A percentile compares a stretch with the other conserved stretches of the same genome.
These are phyloP conservation scores for Criorhina ranunculi DNA, from an alignment of 2,888 invertebrate genomes.

Conservation along the genomic window DNA sequence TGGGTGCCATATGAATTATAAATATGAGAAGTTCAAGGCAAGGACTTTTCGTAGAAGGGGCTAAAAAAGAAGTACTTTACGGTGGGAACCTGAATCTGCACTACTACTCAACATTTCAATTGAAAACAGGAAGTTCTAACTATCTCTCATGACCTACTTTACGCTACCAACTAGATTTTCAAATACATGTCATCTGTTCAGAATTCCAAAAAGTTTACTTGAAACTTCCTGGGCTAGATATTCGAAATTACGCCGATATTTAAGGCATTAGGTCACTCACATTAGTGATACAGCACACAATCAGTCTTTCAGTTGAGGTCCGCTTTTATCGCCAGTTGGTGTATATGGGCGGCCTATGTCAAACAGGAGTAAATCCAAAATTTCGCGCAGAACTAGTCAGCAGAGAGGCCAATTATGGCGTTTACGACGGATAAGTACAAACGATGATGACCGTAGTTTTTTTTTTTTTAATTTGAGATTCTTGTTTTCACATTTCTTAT, in stretches of 20 bases:
- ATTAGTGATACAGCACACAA: constrained; percentile 31
- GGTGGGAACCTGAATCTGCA: too few species aligned
- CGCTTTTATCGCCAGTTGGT: constrained; percentile 11
- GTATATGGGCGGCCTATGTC: neutral
- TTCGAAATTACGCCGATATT: neutral
- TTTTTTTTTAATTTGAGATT: constrained; percentile 44
- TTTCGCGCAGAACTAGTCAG: constrained; percentile 47
- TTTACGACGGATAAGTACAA: constrained; percentile 16
- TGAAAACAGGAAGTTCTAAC: too few species aligned
- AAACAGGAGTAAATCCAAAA: constrained; percentile 31
- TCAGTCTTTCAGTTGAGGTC: constrained; percentile 27
- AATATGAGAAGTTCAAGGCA: constrained; percentile 40
- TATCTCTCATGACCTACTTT: too few species aligned
- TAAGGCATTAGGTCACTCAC: constrained; percentile 39
- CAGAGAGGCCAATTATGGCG: constrained; percentile 40
- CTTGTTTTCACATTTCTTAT: constrained; percentile 66
- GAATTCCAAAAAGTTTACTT: too few species aligned
- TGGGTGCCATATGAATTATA: constrained; percentile 12
- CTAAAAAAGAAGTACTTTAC: neutral
- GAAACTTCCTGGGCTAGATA: too few species aligned
- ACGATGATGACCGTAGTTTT: constrained; percentile 36
- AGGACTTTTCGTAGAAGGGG: neutral
- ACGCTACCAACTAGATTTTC: too few species aligned
- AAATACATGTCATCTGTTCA: too few species aligned
- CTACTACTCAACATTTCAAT: too few species aligned